Base-by-base conservation (phyloP, 2,797 vertebrate genomes). In the Lateolabrax maculatus region DNA sequence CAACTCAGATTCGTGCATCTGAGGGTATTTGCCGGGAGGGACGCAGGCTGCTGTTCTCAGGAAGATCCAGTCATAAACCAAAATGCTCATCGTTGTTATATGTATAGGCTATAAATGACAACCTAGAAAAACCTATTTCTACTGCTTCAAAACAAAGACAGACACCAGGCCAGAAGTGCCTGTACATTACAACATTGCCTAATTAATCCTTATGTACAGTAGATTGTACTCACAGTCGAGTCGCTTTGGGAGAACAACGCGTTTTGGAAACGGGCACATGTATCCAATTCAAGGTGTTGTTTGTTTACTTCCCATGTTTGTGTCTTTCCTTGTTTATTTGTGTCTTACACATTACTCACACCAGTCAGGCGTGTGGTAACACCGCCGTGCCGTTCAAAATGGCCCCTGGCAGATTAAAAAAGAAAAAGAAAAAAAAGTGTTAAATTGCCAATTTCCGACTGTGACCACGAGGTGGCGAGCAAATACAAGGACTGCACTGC, bases 341-440 rank as follows among this genome's bases (percentile, higher is more conserved):
- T 83, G 80, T 84, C 66, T 84, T 23, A 52, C 77, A 85, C 67
- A 81, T 86, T 65, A 67, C 72, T 89, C 76, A 53, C 84, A 71
- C 46, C 81, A 88, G 65, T 44, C 80, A 39, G 21, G 83, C 79
- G 71, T 88, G 88, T 84, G 84, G 36, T 77, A 85, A 81, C 85
- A 73, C 70, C 79, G 48, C 75, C 79, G 71, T 60, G 80, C 67
- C 77, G 80, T 81, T 94, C 93, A 95, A 95, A 95, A 95, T 95
- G 95, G 95, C 94, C 92, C 83, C 94, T 94, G 92, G 92, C 90
- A 90, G 62, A 84, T 87, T 77, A 29, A 71, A 36, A n/a, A n/a
- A n/a, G n/a, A n/a, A n/a, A n/a, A n/a, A n/a, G n/a, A n/a, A n/a
- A n/a, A n/a, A n/a, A n/a, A 77, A 77, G 71, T 72, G 74, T 66